Evolutionary conservation across 2,113 vertebrate species (phyloP), one percentile per base, ranked within the genome.

Genomic region (Sander vitreus): DNA sequence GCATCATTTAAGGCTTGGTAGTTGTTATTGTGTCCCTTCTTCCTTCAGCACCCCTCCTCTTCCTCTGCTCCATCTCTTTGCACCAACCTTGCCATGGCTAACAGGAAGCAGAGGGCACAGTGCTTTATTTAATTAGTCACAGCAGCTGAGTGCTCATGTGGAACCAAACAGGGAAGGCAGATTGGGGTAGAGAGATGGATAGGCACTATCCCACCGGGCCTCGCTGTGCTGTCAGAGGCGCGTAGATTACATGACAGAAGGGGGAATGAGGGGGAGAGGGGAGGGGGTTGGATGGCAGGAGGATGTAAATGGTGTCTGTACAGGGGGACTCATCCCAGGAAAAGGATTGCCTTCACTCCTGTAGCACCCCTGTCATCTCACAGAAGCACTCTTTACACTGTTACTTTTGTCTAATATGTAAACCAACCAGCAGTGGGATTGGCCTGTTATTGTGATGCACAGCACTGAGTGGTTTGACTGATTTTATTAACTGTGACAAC

Each of bases 71-170:
- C 86, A 67, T 83, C 73, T 90, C 75, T 78, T 79, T 67, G 88
- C 87, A 71, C 86, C 92, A 93, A 89, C 90, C 89, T 93, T 89
- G 88, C 90, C 89, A 86, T 82, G 78, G 92, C 89, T 92, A 94
- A 94, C 91, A 93, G 88, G 89, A 93, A 90, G 91, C 88, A 93
- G 91, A 94, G 93, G 91, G 88, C 91, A 89, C 83, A 78, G 77
- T 45, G 85, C 81, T 91, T 94, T 94, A 94, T 93, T 94, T 94
- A 93, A 94, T 94, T 94, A 93, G 91, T 88, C 92, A 91, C 91
- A 93, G 92, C 91, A 86, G 88, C 90, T 85, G 88, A 94, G 91
- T 92, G 91, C 90, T 92, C 90, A 93, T 92, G 90, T 92, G 92
- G 90, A 93, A 93, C 93, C 90, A 88, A 92, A 92, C 90, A 81